Evolutionary conservation across 2,797 vertebrate genomes (phyloP).

Genomic region (Numenius phaeopus): DNA sequence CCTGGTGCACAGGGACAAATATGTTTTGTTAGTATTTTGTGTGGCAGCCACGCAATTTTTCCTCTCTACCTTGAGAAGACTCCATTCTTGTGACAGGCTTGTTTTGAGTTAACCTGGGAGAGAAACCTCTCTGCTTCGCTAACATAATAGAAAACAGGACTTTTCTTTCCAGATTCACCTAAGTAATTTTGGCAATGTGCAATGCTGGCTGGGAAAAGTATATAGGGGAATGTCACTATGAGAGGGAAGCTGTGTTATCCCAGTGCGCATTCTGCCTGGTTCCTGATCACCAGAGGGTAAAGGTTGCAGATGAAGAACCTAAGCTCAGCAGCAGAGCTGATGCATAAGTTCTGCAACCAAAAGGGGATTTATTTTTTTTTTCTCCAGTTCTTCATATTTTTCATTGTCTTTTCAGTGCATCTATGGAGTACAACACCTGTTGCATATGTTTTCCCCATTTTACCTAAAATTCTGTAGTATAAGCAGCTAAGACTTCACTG

Average conservation of each 20-base stretch:
- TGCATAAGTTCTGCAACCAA: background rate
- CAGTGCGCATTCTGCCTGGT: background rate
- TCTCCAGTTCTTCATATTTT: background rate
- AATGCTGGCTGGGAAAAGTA: background rate
- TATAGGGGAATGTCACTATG: accelerated
- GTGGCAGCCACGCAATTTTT: background rate
- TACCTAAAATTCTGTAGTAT: background rate
- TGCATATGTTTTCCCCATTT: background rate
- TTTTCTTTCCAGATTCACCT: background rate
- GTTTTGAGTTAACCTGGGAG: background rate
- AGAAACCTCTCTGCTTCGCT: background rate
- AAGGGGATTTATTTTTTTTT: background rate
- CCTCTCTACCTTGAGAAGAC: background rate
- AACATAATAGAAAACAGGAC: background rate
- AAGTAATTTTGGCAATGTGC: background rate
- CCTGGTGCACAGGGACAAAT: background rate
- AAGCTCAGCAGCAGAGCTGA: background rate
- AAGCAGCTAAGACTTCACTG: background rate
- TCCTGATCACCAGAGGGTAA: background rate
- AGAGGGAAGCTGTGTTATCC: background rate
- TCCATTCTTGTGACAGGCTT: background rate
- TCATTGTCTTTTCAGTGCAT: background rate
- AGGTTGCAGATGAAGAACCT: background rate
- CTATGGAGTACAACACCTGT: accelerated
- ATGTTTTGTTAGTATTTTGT: background rate